A percentile compares a stretch with the other conserved stretches of the same genome.
These are phyloP conservation scores for Sycon ciliatum DNA, from an alignment of 37 sponge, comb jelly and placozoan genomes.

Conservation along the genomic window DNA sequence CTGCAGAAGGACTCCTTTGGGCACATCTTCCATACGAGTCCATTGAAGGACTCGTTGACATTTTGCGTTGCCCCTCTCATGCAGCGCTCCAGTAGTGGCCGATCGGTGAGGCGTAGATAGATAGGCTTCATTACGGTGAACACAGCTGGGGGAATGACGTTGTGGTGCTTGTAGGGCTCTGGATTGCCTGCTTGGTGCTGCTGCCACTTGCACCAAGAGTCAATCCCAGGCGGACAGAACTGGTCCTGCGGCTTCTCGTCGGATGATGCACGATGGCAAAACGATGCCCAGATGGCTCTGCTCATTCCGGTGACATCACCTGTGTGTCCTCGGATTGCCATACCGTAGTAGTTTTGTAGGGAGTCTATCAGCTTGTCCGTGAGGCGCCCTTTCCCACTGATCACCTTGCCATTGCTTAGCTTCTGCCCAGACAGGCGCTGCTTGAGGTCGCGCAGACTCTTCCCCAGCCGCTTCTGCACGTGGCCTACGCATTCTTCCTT, in stretches of 20 bases:
- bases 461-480: slow-evolving; percentile 17
- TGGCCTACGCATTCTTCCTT: slow-evolving; percentile 27
- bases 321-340: slow-evolving; percentile 25
- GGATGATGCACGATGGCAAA: slow-evolving; percentile 27
- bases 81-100: too few relatives aligned
- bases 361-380: slow-evolving; percentile 14
- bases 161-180: too few relatives aligned
- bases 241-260: slow-evolving; percentile 26
- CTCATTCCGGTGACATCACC: slow-evolving; percentile 20
- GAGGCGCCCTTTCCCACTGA: slow-evolving; percentile 8
- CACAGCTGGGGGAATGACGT: too few relatives aligned
- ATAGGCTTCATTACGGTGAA: too few relatives aligned
- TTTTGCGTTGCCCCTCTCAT: too few relatives aligned
- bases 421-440: too few relatives aligned
- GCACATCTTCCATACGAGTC: too few relatives aligned
- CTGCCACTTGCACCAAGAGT: slow-evolving; percentile 29
- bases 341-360: slow-evolving; percentile 26
- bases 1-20: too few relatives aligned
- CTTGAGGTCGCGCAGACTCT: too few relatives aligned
- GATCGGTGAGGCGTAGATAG: too few relatives aligned
- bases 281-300: slow-evolving; percentile 32
- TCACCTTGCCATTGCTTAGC: neutral
- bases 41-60: too few relatives aligned
- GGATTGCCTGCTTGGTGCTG: too few relatives aligned
- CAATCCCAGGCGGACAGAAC: slow-evolving; percentile 14